Evolutionary conservation across 2,888 invertebrate genomes (phyloP), one percentile per base, ranked within the genome.

Genomic region (Alcis repandata): DNA sequence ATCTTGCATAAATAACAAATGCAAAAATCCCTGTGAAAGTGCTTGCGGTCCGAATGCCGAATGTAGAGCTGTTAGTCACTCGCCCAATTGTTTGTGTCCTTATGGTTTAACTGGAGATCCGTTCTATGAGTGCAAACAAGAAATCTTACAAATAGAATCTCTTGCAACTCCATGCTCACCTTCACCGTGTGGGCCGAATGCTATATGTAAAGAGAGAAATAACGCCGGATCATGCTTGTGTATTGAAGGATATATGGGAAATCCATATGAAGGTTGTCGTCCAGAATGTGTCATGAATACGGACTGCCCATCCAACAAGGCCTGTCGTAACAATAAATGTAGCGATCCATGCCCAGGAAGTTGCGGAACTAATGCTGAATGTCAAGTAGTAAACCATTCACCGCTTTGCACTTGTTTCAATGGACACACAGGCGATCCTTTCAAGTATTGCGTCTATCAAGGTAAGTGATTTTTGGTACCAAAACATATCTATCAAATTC

Each of bases 261-360:
- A 97, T 88, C 97, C 97, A 22, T 97, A 97, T 73, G 96, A 96
- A 86, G 96, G 95, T 13, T 97, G 97, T 78, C 93, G 96, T 60
- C 96, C 96, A 13, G 96, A 97, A 90, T 97, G 97, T 83, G 90
- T 95, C 1, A 87, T 96, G 2, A 96, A 96, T 83, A 95, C 95
- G 0, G 97, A 97, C 80, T 97, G 97, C 79, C 88, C 95, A 0
- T 94, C 96, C 3, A 95, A 95, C 77, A 94, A 86, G 79, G 96
- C 96, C 7, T 97, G 97, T 77, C 89, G 96, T 3, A 95, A 95
- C 75, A 95, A 95, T 74, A 96, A 96, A 85, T 97, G 97, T 78
- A 87, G 92, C 56, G 96, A 97, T 86, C 97, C 97, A 22, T 97
- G 97, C 76, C 96, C 96, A 20, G 97, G 96, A 67, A 96, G 95